Base-by-base conservation (phyloP, 2,797 vertebrate genomes). In the Pseudotriccus pelzelni region DNA sequence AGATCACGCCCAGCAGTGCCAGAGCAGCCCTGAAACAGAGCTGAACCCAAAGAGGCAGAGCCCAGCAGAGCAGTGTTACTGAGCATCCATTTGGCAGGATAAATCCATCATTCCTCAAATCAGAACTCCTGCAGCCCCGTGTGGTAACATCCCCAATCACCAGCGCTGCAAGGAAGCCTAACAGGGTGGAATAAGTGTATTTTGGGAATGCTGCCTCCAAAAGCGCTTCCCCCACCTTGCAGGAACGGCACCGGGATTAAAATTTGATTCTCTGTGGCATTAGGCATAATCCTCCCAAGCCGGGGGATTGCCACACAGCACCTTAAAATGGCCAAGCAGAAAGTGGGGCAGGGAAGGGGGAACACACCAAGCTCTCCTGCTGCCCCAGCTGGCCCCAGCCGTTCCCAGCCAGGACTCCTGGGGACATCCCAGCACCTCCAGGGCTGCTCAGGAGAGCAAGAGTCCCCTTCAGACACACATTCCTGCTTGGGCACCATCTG, bases 201-300 rank as follows among this genome's bases (percentile, higher is more conserved):
- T 88, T 67, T 24, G 63, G 67, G 70, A 94, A 6, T 28, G 20
- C 24, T 0, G 0, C 53, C 44, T 84, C 82, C 44, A 37, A 37
- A 91, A 50, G 74, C 1, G 0, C 46, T 89, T 64, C 64, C 47
- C 78, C 53, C 24, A 22, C 81, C 78, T 56, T 12, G 41, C 3
- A 8, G 78, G 59, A 84, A 82, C 1, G 13, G 87, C 88, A 46
- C 77, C 12, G 21, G 88, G 96, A 96, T 94, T 96, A 95, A 41
- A 84, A 46, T 79, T 66, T 37, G 78, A 91, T 94, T 94, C 89
- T 32, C 85, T 75, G n/a, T 62, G 86, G 85, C 63, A 84, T 96
- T 92, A 96, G 88, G 62, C 12, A 6, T 97, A 96, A 97, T 96
- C 93, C 95, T 73, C 64, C 92, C 3, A 1, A 87, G 94, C 36